phyloP scores from a whole-genome alignment of 2,888 invertebrate species.

The Mantis religiosa region DNA sequence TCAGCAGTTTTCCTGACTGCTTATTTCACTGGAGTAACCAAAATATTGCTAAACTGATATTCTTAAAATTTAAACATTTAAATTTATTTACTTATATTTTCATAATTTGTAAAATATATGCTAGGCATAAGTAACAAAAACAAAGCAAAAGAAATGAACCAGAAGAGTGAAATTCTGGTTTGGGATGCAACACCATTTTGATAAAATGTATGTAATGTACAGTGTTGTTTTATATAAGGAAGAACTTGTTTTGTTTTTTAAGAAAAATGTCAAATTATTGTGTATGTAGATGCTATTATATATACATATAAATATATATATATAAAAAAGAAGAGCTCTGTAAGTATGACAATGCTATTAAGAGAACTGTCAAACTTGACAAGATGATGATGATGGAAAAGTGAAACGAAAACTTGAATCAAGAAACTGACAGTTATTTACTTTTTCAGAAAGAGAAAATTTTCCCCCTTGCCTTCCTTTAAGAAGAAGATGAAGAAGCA shows the following conservation, averaged over 20 bases:
- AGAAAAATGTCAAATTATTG: conserved; percentile 7
- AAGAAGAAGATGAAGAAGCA: neutral
- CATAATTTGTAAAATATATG: neutral
- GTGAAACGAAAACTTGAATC: neutral
- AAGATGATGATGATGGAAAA: neutral
- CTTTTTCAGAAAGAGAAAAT: conserved; percentile 9
- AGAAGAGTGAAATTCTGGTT: neutral
- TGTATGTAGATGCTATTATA: conserved; percentile 13
- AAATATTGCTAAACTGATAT: neutral
- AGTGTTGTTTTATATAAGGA: conserved; percentile 12
- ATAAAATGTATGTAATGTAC: conserved; percentile 4
- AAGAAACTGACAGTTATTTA: neutral
- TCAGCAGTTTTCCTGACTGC: neutral
- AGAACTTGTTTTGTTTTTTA: conserved; percentile 14
- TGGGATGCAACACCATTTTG: conserved; percentile 8
- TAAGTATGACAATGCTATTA: neutral
- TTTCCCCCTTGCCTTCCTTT: neutral
- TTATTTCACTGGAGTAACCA: neutral
- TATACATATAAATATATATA: neutral
- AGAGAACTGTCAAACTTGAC: neutral
- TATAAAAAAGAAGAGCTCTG: neutral
- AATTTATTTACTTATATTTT: neutral
- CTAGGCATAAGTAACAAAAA: neutral
- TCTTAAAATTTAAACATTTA: neutral
- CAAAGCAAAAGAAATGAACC: neutral